These are phyloP conservation scores for Anthophora plumipes DNA, from an alignment of 2,888 invertebrate species.

Conservation along the genomic window DNA sequence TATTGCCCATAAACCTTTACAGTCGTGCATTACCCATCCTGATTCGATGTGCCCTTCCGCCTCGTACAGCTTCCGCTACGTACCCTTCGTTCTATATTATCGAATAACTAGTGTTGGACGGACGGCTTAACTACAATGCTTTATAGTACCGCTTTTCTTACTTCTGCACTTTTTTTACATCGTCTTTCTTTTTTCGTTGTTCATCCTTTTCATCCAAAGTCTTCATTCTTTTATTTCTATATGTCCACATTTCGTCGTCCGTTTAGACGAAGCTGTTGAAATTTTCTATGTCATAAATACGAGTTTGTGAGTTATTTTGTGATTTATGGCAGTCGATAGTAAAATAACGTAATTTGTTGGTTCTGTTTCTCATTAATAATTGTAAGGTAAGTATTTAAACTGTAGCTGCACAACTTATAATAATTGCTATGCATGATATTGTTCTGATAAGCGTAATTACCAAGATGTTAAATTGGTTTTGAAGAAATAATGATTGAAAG, in stretches of 20 bases:
- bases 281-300: too few relatives aligned
- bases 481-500: too few relatives aligned
- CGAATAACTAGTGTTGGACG: constrained; percentile 76
- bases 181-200: neutral
- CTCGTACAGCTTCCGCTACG: constrained; percentile 51
- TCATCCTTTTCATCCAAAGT: neutral
- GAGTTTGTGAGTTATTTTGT: neutral
- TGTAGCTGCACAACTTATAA: too few relatives aligned
- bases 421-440: too few relatives aligned
- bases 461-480: too few relatives aligned
- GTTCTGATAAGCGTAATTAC: too few relatives aligned
- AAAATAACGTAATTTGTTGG: neutral
- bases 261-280: neutral
- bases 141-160: constrained; percentile 48
- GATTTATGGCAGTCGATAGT: neutral
- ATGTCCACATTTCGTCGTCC: neutral
- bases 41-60: constrained; percentile 64
- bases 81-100: constrained; percentile 71
- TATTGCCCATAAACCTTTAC: constrained; percentile 83
- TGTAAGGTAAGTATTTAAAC: too few relatives aligned
- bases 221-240: neutral
- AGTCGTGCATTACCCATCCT: constrained; percentile 81
- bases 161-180: constrained; percentile 2
- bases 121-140: constrained; percentile 73
- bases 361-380: too few relatives aligned